These are phyloP conservation scores for Cephus cinctus DNA, from an alignment of 1,140 invertebrate genomes.

Conservation along the genomic window DNA sequence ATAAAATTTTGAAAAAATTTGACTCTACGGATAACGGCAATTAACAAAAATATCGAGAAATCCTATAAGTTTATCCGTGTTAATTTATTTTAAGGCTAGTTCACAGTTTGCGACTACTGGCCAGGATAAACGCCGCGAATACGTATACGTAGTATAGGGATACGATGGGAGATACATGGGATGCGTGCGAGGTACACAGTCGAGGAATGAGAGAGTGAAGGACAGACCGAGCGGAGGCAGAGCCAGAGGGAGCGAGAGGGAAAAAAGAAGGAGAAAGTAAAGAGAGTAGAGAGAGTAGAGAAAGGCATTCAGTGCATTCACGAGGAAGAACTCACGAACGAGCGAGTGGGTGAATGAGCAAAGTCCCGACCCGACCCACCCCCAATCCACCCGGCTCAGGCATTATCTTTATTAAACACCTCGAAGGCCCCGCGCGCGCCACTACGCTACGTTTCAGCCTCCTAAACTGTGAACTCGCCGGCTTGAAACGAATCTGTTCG, in stretches of 20 bases:
- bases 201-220: constrained; percentile 11
- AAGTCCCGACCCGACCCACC: constrained; percentile 35
- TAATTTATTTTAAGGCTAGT: no score
- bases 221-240: constrained; percentile 3
- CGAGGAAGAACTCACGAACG: constrained; percentile 43
- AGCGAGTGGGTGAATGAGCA: constrained; percentile 43
- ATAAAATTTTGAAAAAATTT: no score
- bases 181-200: constrained; percentile 1
- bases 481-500: constrained; percentile 17
- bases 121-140: no score
- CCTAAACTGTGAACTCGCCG: neutral
- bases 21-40: no score
- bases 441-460: constrained; percentile 15
- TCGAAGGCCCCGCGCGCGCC: constrained; percentile 26
- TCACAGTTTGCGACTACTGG: no score
- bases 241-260: constrained; percentile 5
- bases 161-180: constrained; percentile 14
- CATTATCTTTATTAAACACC: constrained; percentile 58
- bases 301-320: constrained; percentile 49
- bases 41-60: no score
- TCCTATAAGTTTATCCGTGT: no score
- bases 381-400: constrained; percentile 40
- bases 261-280: constrained; percentile 10
- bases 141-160: no score
- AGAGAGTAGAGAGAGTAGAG: constrained; percentile 10